Percentiles rank a stretch among this genome's conserved stretches.
Evolutionary conservation across 2,888 invertebrate genomes (phyloP).

Genomic region (Magallana nippona): DNA sequence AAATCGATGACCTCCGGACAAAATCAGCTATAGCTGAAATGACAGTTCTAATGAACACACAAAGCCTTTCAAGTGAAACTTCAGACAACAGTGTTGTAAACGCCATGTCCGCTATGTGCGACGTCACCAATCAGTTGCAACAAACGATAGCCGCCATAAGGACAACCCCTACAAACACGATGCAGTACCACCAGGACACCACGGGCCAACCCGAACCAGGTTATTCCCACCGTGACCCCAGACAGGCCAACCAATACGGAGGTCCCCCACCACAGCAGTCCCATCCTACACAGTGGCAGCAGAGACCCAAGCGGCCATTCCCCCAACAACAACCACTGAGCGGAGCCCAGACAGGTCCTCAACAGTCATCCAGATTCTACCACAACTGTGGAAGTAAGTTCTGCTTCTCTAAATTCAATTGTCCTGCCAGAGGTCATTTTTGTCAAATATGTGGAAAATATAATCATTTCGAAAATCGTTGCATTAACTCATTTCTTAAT

Average conservation of each 20-base stretch:
- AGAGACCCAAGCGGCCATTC: background rate
- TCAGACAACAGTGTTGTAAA: slow-evolving; percentile 15
- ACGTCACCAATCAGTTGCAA: slow-evolving; percentile 18
- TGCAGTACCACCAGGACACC: too few species aligned
- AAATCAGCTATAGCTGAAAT: slow-evolving; percentile 12
- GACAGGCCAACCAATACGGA: background rate
- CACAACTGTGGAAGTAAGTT: slow-evolving; percentile 39
- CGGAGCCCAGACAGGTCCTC: background rate
- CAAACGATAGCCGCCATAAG: slow-evolving; percentile 21
- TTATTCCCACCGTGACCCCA: background rate
- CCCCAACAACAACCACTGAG: background rate
- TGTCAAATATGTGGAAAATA: slow-evolving; percentile 25
- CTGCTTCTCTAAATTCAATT: slow-evolving; percentile 22
- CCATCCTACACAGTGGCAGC: background rate
- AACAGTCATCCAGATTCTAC: background rate
- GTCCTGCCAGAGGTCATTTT: slow-evolving; percentile 36
- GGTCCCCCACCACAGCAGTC: background rate
- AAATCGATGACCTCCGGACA: background rate
- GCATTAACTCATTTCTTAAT: slow-evolving; percentile 3
- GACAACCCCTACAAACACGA: background rate
- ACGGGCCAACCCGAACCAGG: too few species aligned
- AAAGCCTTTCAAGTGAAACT: background rate
- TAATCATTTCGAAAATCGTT: slow-evolving; percentile 28
- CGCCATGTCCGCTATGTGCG: slow-evolving; percentile 3
- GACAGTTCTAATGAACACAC: background rate